phyloP scores from a whole-genome alignment of 1,140 invertebrate species.

The Mamestra configurata region DNA sequence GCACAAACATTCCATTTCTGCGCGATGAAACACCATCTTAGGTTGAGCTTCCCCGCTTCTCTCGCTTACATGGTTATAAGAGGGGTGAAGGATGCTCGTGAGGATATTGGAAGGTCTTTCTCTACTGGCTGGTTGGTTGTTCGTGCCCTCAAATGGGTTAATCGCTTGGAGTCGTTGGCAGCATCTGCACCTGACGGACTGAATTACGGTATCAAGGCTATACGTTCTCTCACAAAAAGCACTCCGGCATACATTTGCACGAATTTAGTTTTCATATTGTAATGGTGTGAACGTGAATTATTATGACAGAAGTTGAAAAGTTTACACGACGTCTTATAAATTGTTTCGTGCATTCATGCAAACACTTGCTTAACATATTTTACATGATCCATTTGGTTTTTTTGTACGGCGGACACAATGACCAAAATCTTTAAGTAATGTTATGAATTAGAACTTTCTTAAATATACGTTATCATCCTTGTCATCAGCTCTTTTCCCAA shows the following conservation, averaged over 20 bases:
- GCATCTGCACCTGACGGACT: constrained; percentile 82
- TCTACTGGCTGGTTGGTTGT: constrained; percentile 59
- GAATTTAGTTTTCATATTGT: constrained; percentile 44
- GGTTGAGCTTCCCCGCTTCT: constrained; percentile 51
- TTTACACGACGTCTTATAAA: not conserved
- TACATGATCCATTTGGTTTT: too few species aligned
- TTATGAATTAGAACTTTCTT: too few species aligned
- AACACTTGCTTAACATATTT: too few species aligned
- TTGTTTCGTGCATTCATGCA: not conserved
- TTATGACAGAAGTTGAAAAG: constrained; percentile 6
- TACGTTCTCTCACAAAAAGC: constrained; percentile 67
- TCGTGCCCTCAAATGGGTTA: constrained; percentile 78
- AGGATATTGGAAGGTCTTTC: constrained; percentile 60
- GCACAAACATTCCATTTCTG: constrained; percentile 74
- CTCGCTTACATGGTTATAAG: constrained; percentile 40
- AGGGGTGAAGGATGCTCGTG: constrained; percentile 27
- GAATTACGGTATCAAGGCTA: constrained; percentile 80
- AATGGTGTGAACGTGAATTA: constrained; percentile 37
- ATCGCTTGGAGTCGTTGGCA: constrained; percentile 77
- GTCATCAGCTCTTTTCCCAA: too few species aligned
- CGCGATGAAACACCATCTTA: constrained; percentile 57
- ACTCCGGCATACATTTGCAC: constrained; percentile 61
- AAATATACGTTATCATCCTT: too few species aligned
- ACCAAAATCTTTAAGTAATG: too few species aligned
- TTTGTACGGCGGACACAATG: too few species aligned